Conservation (phyloP, 2,888 invertebrate genomes). For the Cryptocephalus moraei region DNA sequence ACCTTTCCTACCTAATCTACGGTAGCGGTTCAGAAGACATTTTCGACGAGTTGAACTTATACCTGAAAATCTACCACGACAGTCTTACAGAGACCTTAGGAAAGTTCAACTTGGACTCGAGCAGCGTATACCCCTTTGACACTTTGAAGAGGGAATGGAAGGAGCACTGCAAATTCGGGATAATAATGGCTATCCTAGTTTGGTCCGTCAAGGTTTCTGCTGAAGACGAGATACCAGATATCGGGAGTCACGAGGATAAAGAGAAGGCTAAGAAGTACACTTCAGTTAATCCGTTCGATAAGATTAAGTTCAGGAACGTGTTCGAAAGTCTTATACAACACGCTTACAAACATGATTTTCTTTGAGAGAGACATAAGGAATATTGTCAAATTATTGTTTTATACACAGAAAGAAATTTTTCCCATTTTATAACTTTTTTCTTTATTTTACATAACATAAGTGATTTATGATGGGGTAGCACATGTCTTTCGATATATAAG, state of each 20-base stretch:
- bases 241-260: neutral
- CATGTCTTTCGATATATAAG: no score
- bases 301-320: neutral
- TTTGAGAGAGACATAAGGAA: no score
- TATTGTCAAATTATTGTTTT: no score
- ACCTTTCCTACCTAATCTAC: constrained; percentile 3
- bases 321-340: neutral
- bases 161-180: constrained; percentile 5
- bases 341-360: neutral
- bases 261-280: neutral
- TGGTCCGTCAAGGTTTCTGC: neutral
- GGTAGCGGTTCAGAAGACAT: constrained; percentile 3
- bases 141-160: constrained; percentile 9
- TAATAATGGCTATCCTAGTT: neutral
- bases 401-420: no score
- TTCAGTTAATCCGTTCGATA: neutral
- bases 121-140: constrained; percentile 4
- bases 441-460: no score
- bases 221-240: neutral
- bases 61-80: constrained; percentile 9
- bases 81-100: constrained; percentile 1
- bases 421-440: no score
- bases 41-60: constrained; percentile 6
- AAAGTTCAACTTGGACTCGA: constrained; percentile 2
- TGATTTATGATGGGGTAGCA: no score